phyloP scores from a whole-genome alignment of 92 coral and sea anemone genomes.

The Parazoanthus swiftii region DNA sequence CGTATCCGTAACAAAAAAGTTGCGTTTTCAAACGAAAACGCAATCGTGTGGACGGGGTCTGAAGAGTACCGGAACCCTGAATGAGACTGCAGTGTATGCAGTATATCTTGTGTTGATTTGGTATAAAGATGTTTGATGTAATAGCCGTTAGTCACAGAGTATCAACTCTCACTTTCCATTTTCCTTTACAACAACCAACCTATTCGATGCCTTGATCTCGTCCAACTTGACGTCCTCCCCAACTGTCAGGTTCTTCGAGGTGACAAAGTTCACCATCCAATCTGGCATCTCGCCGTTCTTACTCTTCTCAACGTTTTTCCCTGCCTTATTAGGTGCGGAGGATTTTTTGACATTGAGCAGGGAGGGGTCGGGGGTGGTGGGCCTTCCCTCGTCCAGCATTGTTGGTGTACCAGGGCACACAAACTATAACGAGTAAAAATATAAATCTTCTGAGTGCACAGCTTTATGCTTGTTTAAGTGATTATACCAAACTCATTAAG shows the following conservation, averaged over 20 bases:
- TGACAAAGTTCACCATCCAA: constrained; percentile 85
- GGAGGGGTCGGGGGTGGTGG: constrained; percentile 47
- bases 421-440: constrained; percentile 47
- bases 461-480: background rate
- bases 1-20: no score
- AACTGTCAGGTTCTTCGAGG: constrained; percentile 69
- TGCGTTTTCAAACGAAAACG: no score
- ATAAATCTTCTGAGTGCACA: background rate
- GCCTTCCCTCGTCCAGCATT: constrained; percentile 45
- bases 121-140: background rate
- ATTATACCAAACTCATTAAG: no score
- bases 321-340: background rate
- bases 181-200: background rate
- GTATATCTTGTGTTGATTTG: background rate
- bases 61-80: no score
- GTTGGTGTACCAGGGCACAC: constrained; percentile 68
- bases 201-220: constrained; percentile 47
- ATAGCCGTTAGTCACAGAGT: background rate
- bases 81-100: no score
- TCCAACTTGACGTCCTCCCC: constrained; percentile 85
- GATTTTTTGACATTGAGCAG: constrained; percentile 25
- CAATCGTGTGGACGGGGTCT: no score
- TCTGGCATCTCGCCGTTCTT: constrained; percentile 84
- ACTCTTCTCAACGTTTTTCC: constrained; percentile 47
- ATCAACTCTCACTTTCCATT: background rate